These are phyloP conservation scores for Chloropsis cyanopogon DNA, from an alignment of 2,113 vertebrate species.

Conservation along the genomic window DNA sequence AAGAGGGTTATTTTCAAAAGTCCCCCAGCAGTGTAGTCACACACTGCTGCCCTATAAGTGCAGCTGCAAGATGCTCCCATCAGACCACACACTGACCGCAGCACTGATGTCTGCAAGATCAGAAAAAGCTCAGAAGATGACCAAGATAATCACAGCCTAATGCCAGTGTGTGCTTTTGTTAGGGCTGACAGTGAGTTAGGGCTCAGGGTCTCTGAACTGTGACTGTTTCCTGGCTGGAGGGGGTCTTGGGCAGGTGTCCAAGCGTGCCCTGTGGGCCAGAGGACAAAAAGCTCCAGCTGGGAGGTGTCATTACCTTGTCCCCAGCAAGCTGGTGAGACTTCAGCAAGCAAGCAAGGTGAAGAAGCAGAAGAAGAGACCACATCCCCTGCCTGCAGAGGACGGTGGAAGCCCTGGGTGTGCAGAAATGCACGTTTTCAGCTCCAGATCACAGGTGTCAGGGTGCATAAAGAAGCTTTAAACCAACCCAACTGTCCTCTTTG, in stretches of 20 bases:
- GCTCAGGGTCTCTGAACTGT: not conserved
- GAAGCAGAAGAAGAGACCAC: not conserved
- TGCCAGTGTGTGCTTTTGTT: not conserved
- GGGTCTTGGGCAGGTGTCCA: not conserved
- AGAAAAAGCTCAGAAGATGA: not conserved
- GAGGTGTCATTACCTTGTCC: not conserved
- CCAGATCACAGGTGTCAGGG: not conserved
- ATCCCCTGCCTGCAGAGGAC: not conserved
- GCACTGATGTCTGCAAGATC: not conserved
- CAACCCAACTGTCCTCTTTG: not conserved
- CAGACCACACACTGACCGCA: fast-evolving
- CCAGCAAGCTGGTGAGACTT: not conserved
- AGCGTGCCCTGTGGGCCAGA: fast-evolving
- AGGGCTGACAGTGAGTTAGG: not conserved
- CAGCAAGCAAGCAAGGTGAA: not conserved
- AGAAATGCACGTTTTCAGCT: not conserved
- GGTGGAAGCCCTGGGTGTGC: not conserved
- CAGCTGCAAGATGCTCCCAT: not conserved
- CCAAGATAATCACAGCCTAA: not conserved
- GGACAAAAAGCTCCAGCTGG: not conserved
- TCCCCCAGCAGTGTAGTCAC: not conserved
- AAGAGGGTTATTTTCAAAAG: not conserved
- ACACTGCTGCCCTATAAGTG: fast-evolving
- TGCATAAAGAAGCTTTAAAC: not conserved
- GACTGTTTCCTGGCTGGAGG: not conserved